phyloP scores from a whole-genome alignment of 2,888 invertebrate genomes.

The Melanotus villosus region DNA sequence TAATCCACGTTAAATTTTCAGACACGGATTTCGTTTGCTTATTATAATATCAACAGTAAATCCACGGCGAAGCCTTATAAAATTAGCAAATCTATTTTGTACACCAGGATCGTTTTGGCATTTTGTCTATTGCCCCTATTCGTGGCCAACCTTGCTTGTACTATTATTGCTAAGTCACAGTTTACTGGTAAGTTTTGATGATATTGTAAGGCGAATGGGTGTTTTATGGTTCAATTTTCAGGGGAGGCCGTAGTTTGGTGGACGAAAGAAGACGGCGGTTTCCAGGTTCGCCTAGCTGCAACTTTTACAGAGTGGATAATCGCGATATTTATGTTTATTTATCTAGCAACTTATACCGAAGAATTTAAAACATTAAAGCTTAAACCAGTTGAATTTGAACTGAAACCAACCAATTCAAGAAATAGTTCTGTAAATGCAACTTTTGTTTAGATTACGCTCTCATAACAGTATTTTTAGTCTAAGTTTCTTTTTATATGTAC shows the following conservation, averaged over 20 bases:
- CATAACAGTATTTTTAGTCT: no score
- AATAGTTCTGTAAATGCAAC: no score
- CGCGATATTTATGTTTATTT: constrained; percentile 40
- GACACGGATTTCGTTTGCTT: constrained; percentile 20
- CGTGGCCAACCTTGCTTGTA: background rate
- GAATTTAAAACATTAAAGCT: constrained; percentile 46
- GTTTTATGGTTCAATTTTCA: no score
- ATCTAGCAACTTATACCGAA: constrained; percentile 35
- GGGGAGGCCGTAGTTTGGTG: constrained; percentile 31
- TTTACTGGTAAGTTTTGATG: constrained; percentile 18
- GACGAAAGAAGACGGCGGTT: constrained; percentile 48
- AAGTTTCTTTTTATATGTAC: no score
- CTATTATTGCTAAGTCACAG: background rate
- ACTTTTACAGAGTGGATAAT: constrained; percentile 49
- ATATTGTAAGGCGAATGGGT: no score
- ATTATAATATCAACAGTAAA: background rate
- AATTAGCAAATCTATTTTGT: constrained; percentile 4
- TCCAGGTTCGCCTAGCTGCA: constrained; percentile 34
- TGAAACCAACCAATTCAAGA: no score
- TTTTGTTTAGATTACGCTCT: no score
- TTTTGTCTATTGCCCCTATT: constrained; percentile 19
- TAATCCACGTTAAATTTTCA: background rate
- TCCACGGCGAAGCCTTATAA: background rate
- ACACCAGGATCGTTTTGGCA: constrained; percentile 11
- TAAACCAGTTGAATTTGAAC: constrained; percentile 2